Conservation (phyloP, 1,140 invertebrate species). For the Venturia canescens region DNA sequence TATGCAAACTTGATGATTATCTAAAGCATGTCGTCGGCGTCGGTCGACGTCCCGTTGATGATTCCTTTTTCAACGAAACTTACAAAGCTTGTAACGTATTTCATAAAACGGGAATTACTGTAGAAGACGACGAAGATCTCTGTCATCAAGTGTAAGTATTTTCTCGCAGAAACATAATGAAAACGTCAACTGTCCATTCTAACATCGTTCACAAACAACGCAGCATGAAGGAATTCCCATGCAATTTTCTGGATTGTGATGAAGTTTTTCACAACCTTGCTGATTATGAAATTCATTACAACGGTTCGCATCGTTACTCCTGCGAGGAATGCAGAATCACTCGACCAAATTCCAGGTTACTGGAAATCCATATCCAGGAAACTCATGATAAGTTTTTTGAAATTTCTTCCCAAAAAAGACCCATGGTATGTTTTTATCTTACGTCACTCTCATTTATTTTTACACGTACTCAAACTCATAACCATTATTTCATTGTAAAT, state of each 20-base stretch:
- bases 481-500: slow-evolving; percentile 16
- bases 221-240: slow-evolving; percentile 73
- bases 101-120: slow-evolving; percentile 67
- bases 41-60: slow-evolving; percentile 66
- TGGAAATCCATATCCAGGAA: slow-evolving; percentile 85
- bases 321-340: slow-evolving; percentile 79
- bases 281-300: slow-evolving; percentile 77
- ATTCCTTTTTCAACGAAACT: slow-evolving; percentile 70
- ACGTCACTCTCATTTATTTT: slow-evolving; percentile 32
- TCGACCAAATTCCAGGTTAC: slow-evolving; percentile 80
- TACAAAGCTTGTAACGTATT: slow-evolving; percentile 69
- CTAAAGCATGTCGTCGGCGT: slow-evolving; percentile 68
- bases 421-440: slow-evolving; percentile 78
- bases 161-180: not conserved
- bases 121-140: slow-evolving; percentile 73
- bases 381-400: slow-evolving; percentile 84
- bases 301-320: slow-evolving; percentile 73
- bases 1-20: slow-evolving; percentile 54
- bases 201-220: not conserved
- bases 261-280: slow-evolving; percentile 71
- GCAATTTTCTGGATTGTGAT: slow-evolving; percentile 71
- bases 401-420: slow-evolving; percentile 78
- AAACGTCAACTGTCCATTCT: not conserved
- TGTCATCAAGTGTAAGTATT: slow-evolving; percentile 70
- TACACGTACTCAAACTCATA: too few species aligned